Conservation (phyloP, 2,888 invertebrate genomes). For the Eupithecia tripunctaria region DNA sequence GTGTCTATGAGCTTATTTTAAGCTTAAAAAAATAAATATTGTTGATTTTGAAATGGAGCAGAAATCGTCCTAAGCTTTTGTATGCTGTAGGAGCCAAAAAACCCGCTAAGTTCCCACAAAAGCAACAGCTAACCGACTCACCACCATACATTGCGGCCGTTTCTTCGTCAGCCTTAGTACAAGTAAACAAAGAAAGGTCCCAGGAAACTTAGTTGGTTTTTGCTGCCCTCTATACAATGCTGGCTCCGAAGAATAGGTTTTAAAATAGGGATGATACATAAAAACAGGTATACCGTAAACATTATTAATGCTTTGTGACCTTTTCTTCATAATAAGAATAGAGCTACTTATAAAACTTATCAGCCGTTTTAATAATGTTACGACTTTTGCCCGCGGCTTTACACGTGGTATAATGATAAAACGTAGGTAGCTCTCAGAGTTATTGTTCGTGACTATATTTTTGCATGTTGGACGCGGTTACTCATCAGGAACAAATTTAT, state of each 20-base stretch:
- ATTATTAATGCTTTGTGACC: background rate
- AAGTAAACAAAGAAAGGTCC: background rate
- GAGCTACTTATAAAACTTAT: background rate
- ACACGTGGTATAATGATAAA: background rate
- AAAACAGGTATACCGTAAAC: background rate
- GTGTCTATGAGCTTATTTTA: too few species aligned
- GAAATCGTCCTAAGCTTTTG: background rate
- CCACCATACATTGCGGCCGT: background rate
- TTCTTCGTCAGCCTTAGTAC: background rate
- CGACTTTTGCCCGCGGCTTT: background rate
- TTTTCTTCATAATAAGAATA: background rate
- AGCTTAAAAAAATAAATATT: background rate
- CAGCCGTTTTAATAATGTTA: background rate
- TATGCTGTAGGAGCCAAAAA: background rate
- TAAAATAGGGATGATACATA: background rate
- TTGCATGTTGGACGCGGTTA: background rate
- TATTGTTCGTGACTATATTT: background rate
- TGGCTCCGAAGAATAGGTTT: background rate
- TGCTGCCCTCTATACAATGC: background rate
- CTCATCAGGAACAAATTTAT: background rate
- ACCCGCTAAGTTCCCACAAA: background rate
- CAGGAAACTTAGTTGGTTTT: background rate
- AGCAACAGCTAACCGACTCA: background rate
- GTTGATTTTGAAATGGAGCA: background rate
- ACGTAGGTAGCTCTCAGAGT: background rate